Conservation (phyloP, 2,888 invertebrate genomes). For the Drosophila fulvimacula region DNA sequence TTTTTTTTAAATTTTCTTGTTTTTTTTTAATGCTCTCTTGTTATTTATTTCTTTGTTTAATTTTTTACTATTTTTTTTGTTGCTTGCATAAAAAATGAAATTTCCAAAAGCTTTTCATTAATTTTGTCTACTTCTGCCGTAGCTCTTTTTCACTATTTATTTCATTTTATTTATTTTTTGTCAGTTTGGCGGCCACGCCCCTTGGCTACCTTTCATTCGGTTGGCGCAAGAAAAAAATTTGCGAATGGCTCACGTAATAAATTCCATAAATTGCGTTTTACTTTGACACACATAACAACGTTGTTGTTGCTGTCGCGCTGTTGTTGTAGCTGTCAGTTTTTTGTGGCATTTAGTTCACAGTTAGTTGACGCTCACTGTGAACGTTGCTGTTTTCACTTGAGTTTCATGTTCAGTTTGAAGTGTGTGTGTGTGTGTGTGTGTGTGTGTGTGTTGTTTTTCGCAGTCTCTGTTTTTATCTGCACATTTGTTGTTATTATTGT, state of each 20-base stretch:
- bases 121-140: conserved; percentile 42
- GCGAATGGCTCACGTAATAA: conserved; percentile 77
- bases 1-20: neutral
- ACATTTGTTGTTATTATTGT: conserved; percentile 56
- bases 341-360: conserved; percentile 65
- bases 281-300: conserved; percentile 73
- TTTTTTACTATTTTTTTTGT: conserved; percentile 35
- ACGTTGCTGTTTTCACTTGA: conserved; percentile 56
- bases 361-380: conserved; percentile 55
- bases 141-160: conserved; percentile 1
- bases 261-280: conserved; percentile 78
- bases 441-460: conserved; percentile 26
- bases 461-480: conserved; percentile 67
- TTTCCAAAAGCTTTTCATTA: conserved; percentile 71
- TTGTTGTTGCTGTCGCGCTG: conserved; percentile 34
- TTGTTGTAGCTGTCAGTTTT: conserved; percentile 47
- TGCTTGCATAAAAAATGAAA: conserved; percentile 66
- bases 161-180: conserved; percentile 6
- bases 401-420: conserved; percentile 54
- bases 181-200: conserved; percentile 44
- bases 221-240: conserved; percentile 37
- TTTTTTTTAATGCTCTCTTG: conserved; percentile 25
- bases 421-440: neutral
- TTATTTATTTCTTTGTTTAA: conserved; percentile 22
- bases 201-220: conserved; percentile 23